Conservation (phyloP, 2,113 vertebrate species). For the Asarcornis scutulata region DNA sequence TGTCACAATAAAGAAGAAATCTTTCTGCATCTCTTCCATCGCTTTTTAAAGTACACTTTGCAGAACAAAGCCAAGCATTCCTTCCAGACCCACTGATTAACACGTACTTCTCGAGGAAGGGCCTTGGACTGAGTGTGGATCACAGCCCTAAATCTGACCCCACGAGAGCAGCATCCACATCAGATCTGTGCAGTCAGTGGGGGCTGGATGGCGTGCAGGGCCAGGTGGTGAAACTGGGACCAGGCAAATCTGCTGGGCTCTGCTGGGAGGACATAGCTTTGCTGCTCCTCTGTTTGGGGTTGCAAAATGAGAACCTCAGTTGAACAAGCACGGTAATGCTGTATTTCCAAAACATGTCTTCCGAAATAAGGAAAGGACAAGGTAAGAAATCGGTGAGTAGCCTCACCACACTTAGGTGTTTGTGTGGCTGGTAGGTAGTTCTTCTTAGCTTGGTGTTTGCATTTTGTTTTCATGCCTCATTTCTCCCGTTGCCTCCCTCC, state of each 20-base stretch:
- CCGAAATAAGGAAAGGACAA: background rate
- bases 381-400: background rate
- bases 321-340: rapidly evolving
- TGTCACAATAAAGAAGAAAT: background rate
- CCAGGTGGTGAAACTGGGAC: rapidly evolving
- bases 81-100: background rate
- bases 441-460: background rate
- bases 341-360: background rate
- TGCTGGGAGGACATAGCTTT: background rate
- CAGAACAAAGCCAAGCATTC: background rate
- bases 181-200: background rate
- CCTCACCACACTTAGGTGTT: background rate
- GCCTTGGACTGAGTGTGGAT: background rate
- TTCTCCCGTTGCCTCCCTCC: background rate
- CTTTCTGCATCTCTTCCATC: background rate
- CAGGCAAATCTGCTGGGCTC: background rate
- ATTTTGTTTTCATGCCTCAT: background rate
- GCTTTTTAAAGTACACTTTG: background rate
- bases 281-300: rapidly evolving
- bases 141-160: background rate
- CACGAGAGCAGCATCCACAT: rapidly evolving
- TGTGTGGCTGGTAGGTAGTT: background rate
- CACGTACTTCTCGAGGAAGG: background rate
- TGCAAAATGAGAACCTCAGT: background rate
- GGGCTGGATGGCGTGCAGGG: background rate